Evolutionary conservation across 2,797 vertebrate genomes (phyloP), one percentile per base, ranked within the genome.

Genomic region (Salmo trutta): DNA sequence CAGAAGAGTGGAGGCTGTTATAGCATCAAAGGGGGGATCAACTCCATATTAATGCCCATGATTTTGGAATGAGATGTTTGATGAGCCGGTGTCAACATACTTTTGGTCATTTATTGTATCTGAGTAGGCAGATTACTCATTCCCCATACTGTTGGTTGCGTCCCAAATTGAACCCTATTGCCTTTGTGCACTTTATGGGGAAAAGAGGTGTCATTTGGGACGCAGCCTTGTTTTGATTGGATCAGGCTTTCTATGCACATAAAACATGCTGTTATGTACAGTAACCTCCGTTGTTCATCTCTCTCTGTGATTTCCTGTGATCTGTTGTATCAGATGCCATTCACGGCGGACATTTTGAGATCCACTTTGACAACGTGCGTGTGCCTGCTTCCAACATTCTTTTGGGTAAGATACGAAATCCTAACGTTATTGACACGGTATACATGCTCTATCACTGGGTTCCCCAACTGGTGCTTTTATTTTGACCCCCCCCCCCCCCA

Each of bases 261-360:
- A 15, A 71, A 21, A 15, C 21, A 12, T 16, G 47, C 47, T 16
- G 19, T 19, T n/a, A 1, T 53, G 24, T 8, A 73, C 4, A 27
- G 6, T 53, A 33, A 62, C 16, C 16, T 70, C 41, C 24, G 16
- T 7, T 47, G 14, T 66, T n/a, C 41, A 47, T 47, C 10, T 74
- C 64, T 77, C 78, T 54, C 51, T 33, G 12, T 15, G 67, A 16
- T 29, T 21, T 19, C 33, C 5, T 73, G 27, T 78, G 1, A 76
- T 17, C 19, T 73, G 12, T 51, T 75, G 7, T 64, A 33, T 77
- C 77, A 99, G 98, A 99, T 86, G 91, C 96, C n/a, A 84, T 94
- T 27, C 97, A 99, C 0, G 97, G 98, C 47, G 98, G 98, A 53
- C 98, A 99, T 86, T 96, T 98, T 91, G 97, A 99, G 89, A 91